Base-by-base conservation (phyloP, 2,797 vertebrate species). In the Molothrus aeneus region DNA sequence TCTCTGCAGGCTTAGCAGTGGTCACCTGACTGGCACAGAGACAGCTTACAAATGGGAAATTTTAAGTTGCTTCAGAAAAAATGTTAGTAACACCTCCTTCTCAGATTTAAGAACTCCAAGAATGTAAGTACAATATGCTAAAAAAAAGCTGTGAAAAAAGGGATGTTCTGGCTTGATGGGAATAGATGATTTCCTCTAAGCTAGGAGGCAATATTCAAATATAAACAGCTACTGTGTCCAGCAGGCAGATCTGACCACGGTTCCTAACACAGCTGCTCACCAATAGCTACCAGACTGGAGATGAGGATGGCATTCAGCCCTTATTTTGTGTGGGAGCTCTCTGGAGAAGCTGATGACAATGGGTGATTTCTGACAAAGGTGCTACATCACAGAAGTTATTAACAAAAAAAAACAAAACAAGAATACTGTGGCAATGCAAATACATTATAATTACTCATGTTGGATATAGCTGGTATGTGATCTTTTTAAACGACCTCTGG, bases 11-110 rank as follows among this genome's bases (percentile, higher is more conserved):
- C 83, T 77, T 38, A 36, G 71, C 59, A 8, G 81, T 4, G 38
- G 51, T 70, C 84, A 85, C 69, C 88, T 96, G 96, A 77, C 54
- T 18, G 64, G 72, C 88, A 93, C 42, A 48, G 40, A 75, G 66
- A 36, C 0, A 9, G 70, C 34, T 94, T 38, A 38, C 4, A 5
- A 54, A 89, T 1, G 4, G 60, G 56, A 69, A 80, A 72, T 56
- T 43, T 61, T 48, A 59, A 81, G 47, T 17, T 59, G 68, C n/a
- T 73, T 92, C 31, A 56, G n/a, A 70, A 93, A 92, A 70, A n/a
- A 59, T 1, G 21, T 24, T 40, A 82, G 61, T 68, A 56, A 54
- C 31, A 38, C 21, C 29, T 69, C 29, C 26, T 88, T 9, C 32
- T 86, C 54, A 70, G 47, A 47, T 31, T 64, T 59, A 68, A 48